These are phyloP conservation scores for Atractosteus spatula DNA, from an alignment of 2,113 vertebrate genomes.

Conservation along the genomic window DNA sequence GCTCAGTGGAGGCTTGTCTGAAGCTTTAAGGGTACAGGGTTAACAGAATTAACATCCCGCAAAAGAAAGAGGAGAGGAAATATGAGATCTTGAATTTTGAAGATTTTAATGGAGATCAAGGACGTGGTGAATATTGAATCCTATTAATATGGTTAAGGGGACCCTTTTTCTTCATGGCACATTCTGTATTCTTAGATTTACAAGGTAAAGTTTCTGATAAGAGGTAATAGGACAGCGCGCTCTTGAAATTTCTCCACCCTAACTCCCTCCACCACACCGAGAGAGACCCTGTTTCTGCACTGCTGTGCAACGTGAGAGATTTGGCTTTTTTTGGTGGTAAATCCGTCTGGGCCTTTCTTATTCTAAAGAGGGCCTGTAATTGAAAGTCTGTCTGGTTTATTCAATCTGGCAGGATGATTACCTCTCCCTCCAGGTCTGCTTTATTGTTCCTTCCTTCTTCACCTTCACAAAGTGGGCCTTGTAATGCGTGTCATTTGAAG, in stretches of 20 bases:
- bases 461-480: background rate
- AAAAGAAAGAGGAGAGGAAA: no score
- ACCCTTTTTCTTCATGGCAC: no score
- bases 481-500: background rate
- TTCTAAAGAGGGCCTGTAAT: background rate
- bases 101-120: no score
- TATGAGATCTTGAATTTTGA: no score
- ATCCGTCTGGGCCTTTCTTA: background rate
- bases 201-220: no score
- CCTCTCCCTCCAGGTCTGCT: background rate
- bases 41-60: no score
- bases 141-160: no score
- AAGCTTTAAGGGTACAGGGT: no score
- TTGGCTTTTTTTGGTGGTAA: slow-evolving; percentile 1
- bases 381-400: background rate
- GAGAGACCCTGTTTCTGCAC: background rate
- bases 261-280: background rate
- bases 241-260: background rate
- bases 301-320: background rate
- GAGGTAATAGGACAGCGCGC: no score
- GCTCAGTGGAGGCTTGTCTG: no score
- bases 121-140: no score
- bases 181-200: no score
- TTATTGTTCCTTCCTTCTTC: slow-evolving; percentile 15
- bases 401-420: background rate